A percentile compares a stretch with the other conserved stretches of the same genome.
Conservation (phyloP, 1,140 invertebrate genomes). For the Odontomachus brunneus region DNA sequence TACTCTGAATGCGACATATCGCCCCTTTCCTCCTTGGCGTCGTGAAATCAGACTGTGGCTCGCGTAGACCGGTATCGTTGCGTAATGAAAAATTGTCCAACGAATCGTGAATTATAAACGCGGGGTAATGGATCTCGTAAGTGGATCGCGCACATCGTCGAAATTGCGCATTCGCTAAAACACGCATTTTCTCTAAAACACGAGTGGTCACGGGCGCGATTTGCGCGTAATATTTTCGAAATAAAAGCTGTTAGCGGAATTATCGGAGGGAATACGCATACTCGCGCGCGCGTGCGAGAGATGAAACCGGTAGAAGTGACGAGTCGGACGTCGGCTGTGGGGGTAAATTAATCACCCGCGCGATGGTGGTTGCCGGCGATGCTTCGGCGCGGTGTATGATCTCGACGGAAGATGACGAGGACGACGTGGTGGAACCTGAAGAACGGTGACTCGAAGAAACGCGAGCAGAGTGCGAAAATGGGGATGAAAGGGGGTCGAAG, state of each 20-base stretch:
- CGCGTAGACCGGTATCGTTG: neutral
- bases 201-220: neutral
- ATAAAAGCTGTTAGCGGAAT: constrained; percentile 1
- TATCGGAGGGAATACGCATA: neutral
- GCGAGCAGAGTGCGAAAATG: constrained; percentile 40
- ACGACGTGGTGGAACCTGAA: constrained; percentile 9
- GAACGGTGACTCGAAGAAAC: constrained; percentile 55
- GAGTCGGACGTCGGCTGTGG: neutral
- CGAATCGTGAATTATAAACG: constrained; percentile 43
- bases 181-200: neutral
- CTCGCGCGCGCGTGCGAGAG: neutral
- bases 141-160: constrained; percentile 30
- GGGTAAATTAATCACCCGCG: constrained; percentile 54
- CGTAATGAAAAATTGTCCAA: constrained; percentile 44
- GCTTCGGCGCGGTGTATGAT: constrained; percentile 20
- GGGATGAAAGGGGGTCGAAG: constrained; percentile 44
- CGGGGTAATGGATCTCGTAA: constrained; percentile 25
- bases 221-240: constrained; percentile 16
- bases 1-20: constrained; percentile 6
- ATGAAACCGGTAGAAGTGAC: neutral
- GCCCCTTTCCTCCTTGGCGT: neutral
- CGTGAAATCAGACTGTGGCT: constrained; percentile 1
- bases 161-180: constrained; percentile 40
- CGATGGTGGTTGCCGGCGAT: constrained; percentile 29
- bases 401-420: constrained; percentile 16